Evolutionary conservation across 35 echinoderm and acorn worm genomes (phyloP), one percentile per base, ranked within the genome.

Genomic region (Holothuria glaberrima): DNA sequence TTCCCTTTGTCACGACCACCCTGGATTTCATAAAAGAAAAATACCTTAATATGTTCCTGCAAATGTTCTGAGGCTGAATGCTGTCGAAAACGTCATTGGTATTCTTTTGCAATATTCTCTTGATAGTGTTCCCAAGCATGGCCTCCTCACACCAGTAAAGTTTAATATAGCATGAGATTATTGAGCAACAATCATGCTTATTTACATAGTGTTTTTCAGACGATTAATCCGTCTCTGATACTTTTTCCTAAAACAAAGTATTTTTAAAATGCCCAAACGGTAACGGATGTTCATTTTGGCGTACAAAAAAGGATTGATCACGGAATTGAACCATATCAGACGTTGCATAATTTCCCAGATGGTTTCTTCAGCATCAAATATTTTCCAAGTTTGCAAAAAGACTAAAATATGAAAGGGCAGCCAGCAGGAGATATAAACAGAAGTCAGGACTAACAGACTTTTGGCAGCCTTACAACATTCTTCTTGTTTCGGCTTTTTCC

Each of bases 221-320:
- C 80, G 80, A 57, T 84, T 84, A 30, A 84, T 61, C n/a, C 59
- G 12, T 6, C 27, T 19, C 31, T 84, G 80, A 84, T 27, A 61
- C 38, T 61, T 61, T 38, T 54, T 31, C 27, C 59, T 61, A n/a
- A 63, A 84, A 61, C 48, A 33, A 31, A 84, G 26, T 28, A 84
- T 9, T 61, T 84, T 84, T n/a, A 63, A 52, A 13, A 84, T 84
- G 1, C 80, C 80, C 12, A 84, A 29, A 63, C 80, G 80, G 29
- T 58, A 84, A 33, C 80, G 80, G 5, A 61, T 30, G 33, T 84
- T 84, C 80, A 84, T 84, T 61, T 84, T 63, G 6, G 80, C 80
- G 32, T 84, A 84, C 27, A 84, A 56, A 33, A 84, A 84, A 48
- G 80, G 80, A 61, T 84, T 84, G 26, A 84, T 14, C 24, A 84